Conservation (phyloP, 30 jellyfish, hydroid and myxozoan genomes). For the Chironex yamaguchii region DNA sequence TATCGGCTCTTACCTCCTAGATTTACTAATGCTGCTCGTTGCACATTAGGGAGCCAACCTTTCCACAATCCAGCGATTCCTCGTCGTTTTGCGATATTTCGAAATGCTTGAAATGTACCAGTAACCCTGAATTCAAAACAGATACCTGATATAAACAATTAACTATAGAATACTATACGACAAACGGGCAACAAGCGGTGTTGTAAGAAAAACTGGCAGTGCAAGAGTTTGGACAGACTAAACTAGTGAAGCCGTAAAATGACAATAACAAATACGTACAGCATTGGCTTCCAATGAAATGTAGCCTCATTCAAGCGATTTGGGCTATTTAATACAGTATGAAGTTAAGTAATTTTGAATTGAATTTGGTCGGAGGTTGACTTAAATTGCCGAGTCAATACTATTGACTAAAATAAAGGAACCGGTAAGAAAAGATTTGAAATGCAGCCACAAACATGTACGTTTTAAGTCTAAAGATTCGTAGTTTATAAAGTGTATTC, state of each 20-base stretch:
- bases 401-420: no score
- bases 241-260: no score
- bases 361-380: no score
- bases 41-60: slow-evolving; percentile 97
- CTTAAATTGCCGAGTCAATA: no score
- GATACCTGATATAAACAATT: background rate
- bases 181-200: background rate
- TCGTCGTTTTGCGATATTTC: slow-evolving; percentile 50
- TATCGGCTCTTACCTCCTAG: slow-evolving; percentile 96
- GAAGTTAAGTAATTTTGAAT: no score
- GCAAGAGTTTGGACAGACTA: background rate
- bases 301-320: no score
- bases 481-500: no score
- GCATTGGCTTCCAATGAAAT: no score
- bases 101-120: slow-evolving; percentile 80
- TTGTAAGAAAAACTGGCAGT: background rate
- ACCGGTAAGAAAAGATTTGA: no score
- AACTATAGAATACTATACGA: background rate
- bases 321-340: no score
- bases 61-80: slow-evolving; percentile 91
- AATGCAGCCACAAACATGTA: no score
- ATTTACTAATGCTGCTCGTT: slow-evolving; percentile 94
- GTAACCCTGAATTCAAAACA: slow-evolving; percentile 53
- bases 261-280: background rate
- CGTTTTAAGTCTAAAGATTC: no score